phyloP scores from a whole-genome alignment of 2,888 invertebrate species.

The Melanostoma scalare region DNA sequence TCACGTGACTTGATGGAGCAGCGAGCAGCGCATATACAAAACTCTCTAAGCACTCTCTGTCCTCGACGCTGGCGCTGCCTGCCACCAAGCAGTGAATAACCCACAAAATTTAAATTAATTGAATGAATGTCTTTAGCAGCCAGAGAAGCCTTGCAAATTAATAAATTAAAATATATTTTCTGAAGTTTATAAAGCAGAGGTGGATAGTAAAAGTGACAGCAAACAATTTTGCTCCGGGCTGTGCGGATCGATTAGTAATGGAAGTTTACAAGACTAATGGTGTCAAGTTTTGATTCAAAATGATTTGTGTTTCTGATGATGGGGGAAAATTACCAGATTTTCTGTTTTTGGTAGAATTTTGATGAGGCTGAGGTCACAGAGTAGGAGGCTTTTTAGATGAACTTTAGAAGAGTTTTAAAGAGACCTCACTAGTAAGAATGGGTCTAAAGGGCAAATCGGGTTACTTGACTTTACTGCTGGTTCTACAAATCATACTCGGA shows the following conservation, averaged over 20 bases:
- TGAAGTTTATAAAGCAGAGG: slow-evolving; percentile 44
- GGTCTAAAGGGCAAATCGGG: too few relatives aligned
- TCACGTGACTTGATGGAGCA: slow-evolving; percentile 22
- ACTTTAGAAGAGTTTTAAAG: too few relatives aligned
- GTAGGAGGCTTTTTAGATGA: too few relatives aligned
- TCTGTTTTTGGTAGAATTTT: too few relatives aligned
- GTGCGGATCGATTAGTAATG: slow-evolving; percentile 23
- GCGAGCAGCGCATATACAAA: slow-evolving; percentile 15
- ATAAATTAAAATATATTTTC: slow-evolving; percentile 46
- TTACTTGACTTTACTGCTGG: too few relatives aligned
- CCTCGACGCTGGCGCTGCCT: background rate
- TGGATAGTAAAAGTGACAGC: slow-evolving; percentile 22
- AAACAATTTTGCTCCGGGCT: slow-evolving; percentile 21
- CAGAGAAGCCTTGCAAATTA: slow-evolving; percentile 48
- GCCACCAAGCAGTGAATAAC: slow-evolving; percentile 19
- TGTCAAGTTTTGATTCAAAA: slow-evolving; percentile 13
- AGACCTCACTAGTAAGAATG: too few relatives aligned
- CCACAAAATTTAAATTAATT: slow-evolving; percentile 58
- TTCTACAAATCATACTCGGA: too few relatives aligned
- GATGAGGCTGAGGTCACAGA: too few relatives aligned
- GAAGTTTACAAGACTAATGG: slow-evolving; percentile 7
- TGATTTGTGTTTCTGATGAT: background rate
- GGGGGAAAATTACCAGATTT: background rate
- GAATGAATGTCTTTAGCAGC: slow-evolving; percentile 53
- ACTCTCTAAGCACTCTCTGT: background rate